Conservation (phyloP, 2,113 vertebrate genomes). For the Dendropsophus ebraccatus region DNA sequence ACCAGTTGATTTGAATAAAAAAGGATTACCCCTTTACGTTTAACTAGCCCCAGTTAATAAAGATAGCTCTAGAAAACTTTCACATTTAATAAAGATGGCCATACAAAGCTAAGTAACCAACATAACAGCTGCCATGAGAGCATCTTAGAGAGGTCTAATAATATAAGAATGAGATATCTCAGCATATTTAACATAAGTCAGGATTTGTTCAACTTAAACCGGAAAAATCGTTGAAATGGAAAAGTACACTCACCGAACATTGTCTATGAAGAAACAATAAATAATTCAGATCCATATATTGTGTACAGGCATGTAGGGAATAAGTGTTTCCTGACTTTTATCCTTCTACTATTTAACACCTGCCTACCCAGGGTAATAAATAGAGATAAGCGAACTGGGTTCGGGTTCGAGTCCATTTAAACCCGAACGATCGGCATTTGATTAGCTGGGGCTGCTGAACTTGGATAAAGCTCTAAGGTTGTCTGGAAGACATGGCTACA, state of each 20-base stretch:
- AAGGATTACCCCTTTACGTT: no score
- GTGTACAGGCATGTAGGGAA: not conserved
- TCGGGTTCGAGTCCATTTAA: no score
- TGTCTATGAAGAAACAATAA: not conserved
- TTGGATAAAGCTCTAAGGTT: no score
- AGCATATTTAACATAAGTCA: not conserved
- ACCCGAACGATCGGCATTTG: no score
- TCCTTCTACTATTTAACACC: not conserved
- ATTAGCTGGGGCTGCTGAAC: no score
- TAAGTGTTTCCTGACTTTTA: constrained; percentile 19
- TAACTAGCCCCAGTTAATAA: not conserved
- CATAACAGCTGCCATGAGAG: not conserved
- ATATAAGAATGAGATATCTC: not conserved
- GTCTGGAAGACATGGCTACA: no score
- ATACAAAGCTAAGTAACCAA: not conserved
- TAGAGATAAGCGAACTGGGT: no score
- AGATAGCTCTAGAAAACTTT: no score
- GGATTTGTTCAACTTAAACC: not conserved
- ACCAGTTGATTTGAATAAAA: no score
- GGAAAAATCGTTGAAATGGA: not conserved
- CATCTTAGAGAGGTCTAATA: not conserved
- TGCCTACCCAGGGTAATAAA: not conserved
- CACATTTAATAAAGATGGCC: not conserved
- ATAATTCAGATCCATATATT: not conserved
- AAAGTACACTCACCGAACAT: not conserved